Conservation (phyloP, 2,797 vertebrate species). For the Enteromius argenteus region DNA sequence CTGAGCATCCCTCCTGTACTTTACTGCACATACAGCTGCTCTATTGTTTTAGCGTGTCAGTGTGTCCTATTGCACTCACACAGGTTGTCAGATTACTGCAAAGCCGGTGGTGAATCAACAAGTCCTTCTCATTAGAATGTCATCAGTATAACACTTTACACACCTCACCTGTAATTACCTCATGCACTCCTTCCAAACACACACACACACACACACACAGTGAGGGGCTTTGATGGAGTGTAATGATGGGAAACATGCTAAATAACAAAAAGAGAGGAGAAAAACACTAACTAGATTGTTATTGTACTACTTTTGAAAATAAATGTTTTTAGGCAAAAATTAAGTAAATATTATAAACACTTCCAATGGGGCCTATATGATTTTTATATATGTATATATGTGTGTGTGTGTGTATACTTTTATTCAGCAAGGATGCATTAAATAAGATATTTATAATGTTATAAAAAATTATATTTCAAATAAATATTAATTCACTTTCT, state of each 20-base stretch:
- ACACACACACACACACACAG: neutral
- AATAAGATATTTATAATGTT: neutral
- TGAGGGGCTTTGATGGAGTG: neutral
- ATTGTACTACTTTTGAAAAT: neutral
- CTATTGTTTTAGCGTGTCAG: slow-evolving; percentile 22
- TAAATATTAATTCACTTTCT: neutral
- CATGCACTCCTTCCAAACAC: neutral
- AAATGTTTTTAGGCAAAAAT: neutral
- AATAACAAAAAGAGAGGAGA: neutral
- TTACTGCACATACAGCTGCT: slow-evolving; percentile 19
- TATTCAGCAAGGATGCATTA: neutral
- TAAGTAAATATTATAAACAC: neutral
- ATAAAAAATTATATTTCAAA: neutral
- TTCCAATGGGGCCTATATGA: neutral
- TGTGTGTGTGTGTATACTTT: too few relatives aligned
- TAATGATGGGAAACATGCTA: neutral
- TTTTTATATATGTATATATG: neutral
- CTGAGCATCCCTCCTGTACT: neutral
- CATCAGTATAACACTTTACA: slow-evolving; percentile 42
- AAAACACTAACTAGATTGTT: neutral
- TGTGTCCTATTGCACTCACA: slow-evolving; percentile 18
- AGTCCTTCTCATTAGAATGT: slow-evolving; percentile 35
- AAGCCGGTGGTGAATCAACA: slow-evolving; percentile 6
- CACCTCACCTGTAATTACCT: slow-evolving; percentile 52
- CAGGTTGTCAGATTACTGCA: slow-evolving; percentile 6